A percentile compares a stretch with the other conserved stretches of the same genome.
phyloP scores from a whole-genome alignment of 2,113 vertebrate species.

The Garra rufa region DNA sequence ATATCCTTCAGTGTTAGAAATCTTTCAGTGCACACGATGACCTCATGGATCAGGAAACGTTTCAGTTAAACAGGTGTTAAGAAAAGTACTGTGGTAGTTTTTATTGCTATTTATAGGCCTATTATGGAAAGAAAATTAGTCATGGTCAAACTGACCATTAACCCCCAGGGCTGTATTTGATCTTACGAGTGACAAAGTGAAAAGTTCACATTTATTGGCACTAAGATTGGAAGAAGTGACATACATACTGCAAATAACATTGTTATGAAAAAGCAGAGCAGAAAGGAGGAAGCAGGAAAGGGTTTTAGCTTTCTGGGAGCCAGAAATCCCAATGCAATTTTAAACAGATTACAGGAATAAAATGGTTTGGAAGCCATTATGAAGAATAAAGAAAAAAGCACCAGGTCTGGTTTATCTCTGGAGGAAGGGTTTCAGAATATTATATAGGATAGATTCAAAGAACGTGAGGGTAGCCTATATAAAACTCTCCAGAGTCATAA shows the following conservation, averaged over 20 bases:
- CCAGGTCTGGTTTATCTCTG: neutral
- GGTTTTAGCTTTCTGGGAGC: conserved; percentile 8
- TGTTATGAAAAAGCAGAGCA: neutral
- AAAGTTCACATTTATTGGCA: neutral
- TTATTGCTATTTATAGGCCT: neutral
- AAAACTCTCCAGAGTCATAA: neutral
- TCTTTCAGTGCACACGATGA: neutral
- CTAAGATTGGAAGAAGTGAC: neutral
- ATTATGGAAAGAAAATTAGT: neutral
- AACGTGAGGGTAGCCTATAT: neutral
- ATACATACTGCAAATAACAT: neutral
- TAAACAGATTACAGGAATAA: conserved; percentile 50
- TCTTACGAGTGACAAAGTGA: neutral
- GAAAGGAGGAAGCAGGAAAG: conserved; percentile 16
- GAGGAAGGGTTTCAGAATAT: neutral
- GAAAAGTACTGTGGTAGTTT: neutral
- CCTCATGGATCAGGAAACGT: neutral
- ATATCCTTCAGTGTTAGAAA: neutral
- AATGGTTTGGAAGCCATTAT: neutral
- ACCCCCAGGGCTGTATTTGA: neutral
- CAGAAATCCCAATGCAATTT: conserved; percentile 49
- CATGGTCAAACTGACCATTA: neutral
- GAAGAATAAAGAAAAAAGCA: neutral
- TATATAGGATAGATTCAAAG: neutral
- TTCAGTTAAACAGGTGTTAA: neutral